These are phyloP conservation scores for Strigamia transsilvanica DNA, from an alignment of 2,888 invertebrate genomes.

Conservation along the genomic window DNA sequence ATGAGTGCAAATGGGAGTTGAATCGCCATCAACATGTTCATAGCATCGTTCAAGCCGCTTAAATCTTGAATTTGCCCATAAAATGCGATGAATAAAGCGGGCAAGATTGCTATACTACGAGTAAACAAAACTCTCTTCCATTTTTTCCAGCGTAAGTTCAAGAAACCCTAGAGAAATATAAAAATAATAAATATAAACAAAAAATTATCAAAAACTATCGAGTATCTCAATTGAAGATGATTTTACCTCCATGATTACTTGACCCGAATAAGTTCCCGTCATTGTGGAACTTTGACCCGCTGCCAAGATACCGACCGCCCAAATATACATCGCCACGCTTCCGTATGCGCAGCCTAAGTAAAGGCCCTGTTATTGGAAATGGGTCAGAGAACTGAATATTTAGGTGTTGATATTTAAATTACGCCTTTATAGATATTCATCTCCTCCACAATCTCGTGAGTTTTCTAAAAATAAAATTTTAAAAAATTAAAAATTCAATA, in stretches of 20 bases:
- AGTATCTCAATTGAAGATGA: neutral
- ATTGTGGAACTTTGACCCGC: constrained; percentile 55
- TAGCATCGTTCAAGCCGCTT: constrained; percentile 81
- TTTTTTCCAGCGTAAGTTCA: constrained; percentile 82
- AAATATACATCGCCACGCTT: constrained; percentile 79
- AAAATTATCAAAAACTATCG: neutral
- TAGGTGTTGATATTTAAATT: constrained; percentile 50
- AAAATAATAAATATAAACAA: neutral
- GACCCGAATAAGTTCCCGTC: constrained; percentile 68
- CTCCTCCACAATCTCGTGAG: constrained; percentile 57
- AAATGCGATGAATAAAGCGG: constrained; percentile 75
- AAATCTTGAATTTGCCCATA: constrained; percentile 72
- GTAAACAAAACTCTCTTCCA: constrained; percentile 88
- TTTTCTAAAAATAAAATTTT: constrained; percentile 55
- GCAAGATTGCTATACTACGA: constrained; percentile 80
- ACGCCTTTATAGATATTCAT: constrained; percentile 59
- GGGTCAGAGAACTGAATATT: too few species aligned
- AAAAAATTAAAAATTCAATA: neutral
- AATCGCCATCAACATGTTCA: constrained; percentile 86
- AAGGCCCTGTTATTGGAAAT: constrained; percentile 55
- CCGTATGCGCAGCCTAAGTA: constrained; percentile 70
- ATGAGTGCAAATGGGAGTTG: constrained; percentile 88
- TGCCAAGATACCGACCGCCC: constrained; percentile 70
- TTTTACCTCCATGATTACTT: constrained; percentile 68
- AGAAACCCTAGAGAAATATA: constrained; percentile 72